Conservation (phyloP, 2,113 vertebrate genomes). For the Cairina moschata region DNA sequence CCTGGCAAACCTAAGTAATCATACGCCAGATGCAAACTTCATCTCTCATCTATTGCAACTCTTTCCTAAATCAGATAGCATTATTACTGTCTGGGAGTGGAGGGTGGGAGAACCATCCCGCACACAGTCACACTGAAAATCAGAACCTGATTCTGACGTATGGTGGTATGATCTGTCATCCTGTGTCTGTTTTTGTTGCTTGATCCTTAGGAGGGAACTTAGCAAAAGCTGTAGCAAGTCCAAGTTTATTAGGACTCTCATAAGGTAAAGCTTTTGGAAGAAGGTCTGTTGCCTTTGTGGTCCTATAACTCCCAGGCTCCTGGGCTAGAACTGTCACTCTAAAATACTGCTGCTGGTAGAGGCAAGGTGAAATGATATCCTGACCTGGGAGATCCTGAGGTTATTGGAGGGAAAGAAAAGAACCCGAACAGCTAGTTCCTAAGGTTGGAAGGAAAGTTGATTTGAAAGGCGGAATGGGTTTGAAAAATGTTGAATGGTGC, state of each 20-base stretch:
- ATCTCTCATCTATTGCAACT: not conserved
- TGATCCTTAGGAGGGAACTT: not conserved
- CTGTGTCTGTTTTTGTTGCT: not conserved
- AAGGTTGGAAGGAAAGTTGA: not conserved
- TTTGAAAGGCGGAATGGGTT: not conserved
- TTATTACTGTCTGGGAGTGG: not conserved
- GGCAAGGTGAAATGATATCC: not conserved
- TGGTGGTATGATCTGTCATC: not conserved
- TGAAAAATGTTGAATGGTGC: not conserved
- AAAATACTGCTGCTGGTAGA: not conserved
- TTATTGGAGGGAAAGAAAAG: not conserved
- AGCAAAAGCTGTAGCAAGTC: not conserved
- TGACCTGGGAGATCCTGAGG: not conserved
- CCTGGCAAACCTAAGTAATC: not conserved
- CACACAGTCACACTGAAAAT: not conserved
- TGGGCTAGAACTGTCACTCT: not conserved
- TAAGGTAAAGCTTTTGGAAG: not conserved
- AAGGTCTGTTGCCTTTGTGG: not conserved
- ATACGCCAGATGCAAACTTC: not conserved
- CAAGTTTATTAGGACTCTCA: not conserved
- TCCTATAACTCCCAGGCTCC: not conserved
- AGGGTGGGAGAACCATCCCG: not conserved
- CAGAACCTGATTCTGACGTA: rapidly evolving
- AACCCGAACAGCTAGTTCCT: not conserved
- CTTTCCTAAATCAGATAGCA: constrained; percentile 14